Percentiles rank a stretch among this genome's conserved stretches.
These are phyloP conservation scores for Cyclophora albipunctata DNA, from an alignment of 2,888 invertebrate species.

Conservation along the genomic window DNA sequence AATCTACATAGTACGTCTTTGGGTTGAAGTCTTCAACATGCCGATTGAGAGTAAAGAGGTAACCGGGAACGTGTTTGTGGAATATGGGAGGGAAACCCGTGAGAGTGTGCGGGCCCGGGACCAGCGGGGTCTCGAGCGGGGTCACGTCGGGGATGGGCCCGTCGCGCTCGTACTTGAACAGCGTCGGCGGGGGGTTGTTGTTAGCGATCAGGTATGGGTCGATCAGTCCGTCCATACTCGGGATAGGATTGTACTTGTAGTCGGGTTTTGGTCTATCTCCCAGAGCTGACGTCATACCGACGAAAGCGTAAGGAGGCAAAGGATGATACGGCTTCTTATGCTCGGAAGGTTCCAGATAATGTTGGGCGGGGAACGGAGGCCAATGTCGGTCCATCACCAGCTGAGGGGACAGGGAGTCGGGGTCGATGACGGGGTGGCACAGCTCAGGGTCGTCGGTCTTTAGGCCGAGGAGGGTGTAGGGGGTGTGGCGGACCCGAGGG, in stretches of 20 bases:
- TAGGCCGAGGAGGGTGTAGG: conserved; percentile 62
- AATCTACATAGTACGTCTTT: conserved; percentile 72
- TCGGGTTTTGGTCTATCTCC: conserved; percentile 57
- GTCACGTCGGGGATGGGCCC: conserved; percentile 60
- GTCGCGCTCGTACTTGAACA: conserved; percentile 63
- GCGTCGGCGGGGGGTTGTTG: conserved; percentile 48
- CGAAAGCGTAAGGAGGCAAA: conserved; percentile 56
- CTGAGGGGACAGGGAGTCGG: conserved; percentile 57
- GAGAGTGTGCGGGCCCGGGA: conserved; percentile 59
- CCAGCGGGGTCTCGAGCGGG: conserved; percentile 43
- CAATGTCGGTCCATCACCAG: conserved; percentile 55
- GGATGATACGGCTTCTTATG: conserved; percentile 53
- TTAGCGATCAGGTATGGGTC: conserved; percentile 57
- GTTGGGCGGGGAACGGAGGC: conserved; percentile 67
- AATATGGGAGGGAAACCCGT: conserved; percentile 66
- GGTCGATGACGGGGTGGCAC: conserved; percentile 48
- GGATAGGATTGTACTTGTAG: conserved; percentile 60
- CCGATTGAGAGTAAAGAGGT: conserved; percentile 61
- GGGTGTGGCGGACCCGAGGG: conserved; percentile 40
- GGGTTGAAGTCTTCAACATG: conserved; percentile 64
- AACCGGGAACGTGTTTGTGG: conserved; percentile 66
- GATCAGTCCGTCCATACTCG: conserved; percentile 52
- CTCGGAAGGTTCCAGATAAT: conserved; percentile 55
- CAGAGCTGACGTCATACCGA: conserved; percentile 63
- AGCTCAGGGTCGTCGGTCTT: conserved; percentile 51